Evolutionary conservation across 2,797 vertebrate species (phyloP), one percentile per base, ranked within the genome.

Genomic region (Schizopygopsis pylzovi): DNA sequence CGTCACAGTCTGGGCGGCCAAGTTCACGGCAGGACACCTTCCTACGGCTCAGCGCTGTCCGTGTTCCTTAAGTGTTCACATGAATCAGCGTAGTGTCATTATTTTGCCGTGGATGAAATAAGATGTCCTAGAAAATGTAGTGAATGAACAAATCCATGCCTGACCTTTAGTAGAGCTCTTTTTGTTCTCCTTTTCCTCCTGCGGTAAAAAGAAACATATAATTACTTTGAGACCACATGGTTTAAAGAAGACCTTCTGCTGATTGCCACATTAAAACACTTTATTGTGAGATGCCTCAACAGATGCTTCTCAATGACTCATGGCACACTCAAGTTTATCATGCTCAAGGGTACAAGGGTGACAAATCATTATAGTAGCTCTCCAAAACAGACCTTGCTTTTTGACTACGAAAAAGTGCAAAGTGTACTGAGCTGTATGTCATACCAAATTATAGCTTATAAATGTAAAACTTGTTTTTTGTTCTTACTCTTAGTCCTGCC

Each of bases 21-120:
- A 99, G 94, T 90, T 99, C 96, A 22, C 96, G 96, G 87, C 98
- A 99, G 0, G 98, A 99, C 83, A 99, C 97, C 0, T 97, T 96
- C 22, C 98, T 94, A 15, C 98, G 96, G 86, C 98, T 99, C 91
- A 94, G 3, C 9, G 92, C 90, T 0, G 93, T 94, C 0, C 90
- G 76, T 39, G 65, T 92, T 83, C 95, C 95, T 96, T 85, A 1
- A 10, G 43, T 70, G 59, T 59, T 67, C 11, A 49, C 25, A 71
- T 8, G 8, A 7, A 10, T 52, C 54, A 49, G 37, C 54, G 39
- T 43, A 73, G 16, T 4, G 45, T 72, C 15, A 79, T 52, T 41
- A 61, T 73, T 68, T 59, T 75, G 54, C 6, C 79, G 39, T 20
- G 65, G 45, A 65, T 43, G 2, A 81, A 59, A 84, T 37, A 52